These are phyloP conservation scores for Malurus melanocephalus DNA, from an alignment of 2,113 vertebrate species.

Conservation along the genomic window DNA sequence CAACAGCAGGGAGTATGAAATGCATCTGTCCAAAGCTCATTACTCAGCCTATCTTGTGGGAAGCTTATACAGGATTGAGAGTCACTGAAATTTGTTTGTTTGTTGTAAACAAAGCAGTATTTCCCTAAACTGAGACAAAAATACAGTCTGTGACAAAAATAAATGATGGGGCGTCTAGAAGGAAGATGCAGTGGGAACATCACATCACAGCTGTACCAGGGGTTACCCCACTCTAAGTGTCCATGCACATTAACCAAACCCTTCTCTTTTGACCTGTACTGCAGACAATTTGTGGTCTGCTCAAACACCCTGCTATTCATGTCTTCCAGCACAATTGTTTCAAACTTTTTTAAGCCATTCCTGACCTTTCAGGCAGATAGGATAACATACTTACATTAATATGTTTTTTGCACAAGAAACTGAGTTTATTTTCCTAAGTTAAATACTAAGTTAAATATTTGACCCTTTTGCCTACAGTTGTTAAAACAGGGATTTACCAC, in stretches of 20 bases:
- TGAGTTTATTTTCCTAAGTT: constrained; percentile 22
- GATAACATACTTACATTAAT: not conserved
- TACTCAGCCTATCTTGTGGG: not conserved
- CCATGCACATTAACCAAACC: not conserved
- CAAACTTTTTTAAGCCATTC: not conserved
- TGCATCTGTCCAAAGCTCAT: fast-evolving
- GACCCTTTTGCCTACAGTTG: constrained; percentile 20
- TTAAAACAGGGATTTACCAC: constrained; percentile 18
- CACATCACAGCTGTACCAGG: not conserved
- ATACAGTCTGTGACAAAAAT: not conserved
- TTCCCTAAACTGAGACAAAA: not conserved
- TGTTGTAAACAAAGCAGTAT: not conserved
- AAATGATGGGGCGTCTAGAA: not conserved
- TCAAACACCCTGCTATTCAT: not conserved
- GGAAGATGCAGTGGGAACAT: not conserved
- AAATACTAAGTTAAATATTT: constrained; percentile 35
- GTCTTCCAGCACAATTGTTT: not conserved
- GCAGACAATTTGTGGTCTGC: not conserved
- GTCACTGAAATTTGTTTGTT: not conserved
- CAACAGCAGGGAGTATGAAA: not conserved
- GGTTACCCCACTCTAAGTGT: not conserved
- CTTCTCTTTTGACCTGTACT: not conserved
- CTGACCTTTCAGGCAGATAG: not conserved
- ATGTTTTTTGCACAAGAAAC: not conserved
- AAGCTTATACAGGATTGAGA: not conserved